Evolutionary conservation across 2,797 vertebrate species (phyloP), one percentile per base, ranked within the genome.

Genomic region (Gila robusta): DNA sequence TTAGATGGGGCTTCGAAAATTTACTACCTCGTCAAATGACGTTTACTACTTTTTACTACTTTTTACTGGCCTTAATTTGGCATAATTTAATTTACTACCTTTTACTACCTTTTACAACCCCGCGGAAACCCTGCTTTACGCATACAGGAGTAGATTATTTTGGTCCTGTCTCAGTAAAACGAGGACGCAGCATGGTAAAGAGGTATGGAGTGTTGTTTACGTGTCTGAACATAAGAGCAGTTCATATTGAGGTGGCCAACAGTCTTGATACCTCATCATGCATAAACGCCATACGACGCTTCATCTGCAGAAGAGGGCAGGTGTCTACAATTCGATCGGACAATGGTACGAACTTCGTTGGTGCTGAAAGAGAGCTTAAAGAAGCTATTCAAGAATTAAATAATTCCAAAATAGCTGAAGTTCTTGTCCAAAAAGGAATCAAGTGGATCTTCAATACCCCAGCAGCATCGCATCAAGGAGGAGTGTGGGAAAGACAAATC

Each of bases 191-290:
- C 19, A 9, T 52, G 3, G 49, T 82, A 1, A 91, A 89, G 39
- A 6, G 81, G 9, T 87, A 84, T 56, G 81, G 83, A 12, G 81
- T 87, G 5, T 23, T 88, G 1, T 87, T 89, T 10, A 89, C 87
- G 4, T 87, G 81, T n/a, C 49, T 89, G 8, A 73, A 74, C 0
- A 70, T 71, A 23, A 69, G 74, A 39, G 77, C 83, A 32, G 70
- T 90, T n/a, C 81, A 89, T 69, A 47, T 89, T 28, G 73, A 87
- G 19, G 86, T 87, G n/a, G 72, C 67, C 2, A n/a, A 73, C 41
- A 84, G 82, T 2, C 47, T 89, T 17, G 64, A 84, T 70, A 89
- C 78, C 12, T 78, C 79, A 52, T 76, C 85, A 2, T 89, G 88
- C 44, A 73, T 87, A 6, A 87, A 81, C 17, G 62, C 81, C 39